Evolutionary conservation across 1,140 invertebrate species (phyloP).

Genomic region (Drosophila pruinosa): DNA sequence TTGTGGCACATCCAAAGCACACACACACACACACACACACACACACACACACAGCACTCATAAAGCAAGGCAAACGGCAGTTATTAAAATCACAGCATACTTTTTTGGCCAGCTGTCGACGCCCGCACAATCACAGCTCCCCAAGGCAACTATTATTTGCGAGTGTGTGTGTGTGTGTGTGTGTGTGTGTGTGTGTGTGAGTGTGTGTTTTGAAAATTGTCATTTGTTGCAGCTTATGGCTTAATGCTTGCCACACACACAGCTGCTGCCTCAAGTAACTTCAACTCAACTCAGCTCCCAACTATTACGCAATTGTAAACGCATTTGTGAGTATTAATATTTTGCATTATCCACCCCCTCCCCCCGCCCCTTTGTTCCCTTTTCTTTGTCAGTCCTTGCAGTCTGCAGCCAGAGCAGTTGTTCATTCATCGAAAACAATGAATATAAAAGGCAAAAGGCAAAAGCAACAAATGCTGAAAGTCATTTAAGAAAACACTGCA

Average conservation of each 20-base stretch:
- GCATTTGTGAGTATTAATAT: conserved; percentile 69
- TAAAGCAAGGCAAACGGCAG: neutral
- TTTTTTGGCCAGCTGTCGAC: conserved; percentile 55
- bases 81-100: conserved; percentile 32
- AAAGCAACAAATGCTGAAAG: conserved; percentile 38
- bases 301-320: conserved; percentile 70
- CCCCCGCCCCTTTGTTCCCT: neutral
- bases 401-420: conserved; percentile 17
- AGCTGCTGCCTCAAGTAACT: conserved; percentile 11
- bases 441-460: conserved; percentile 28
- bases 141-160: conserved; percentile 7
- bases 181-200: conserved; percentile 32
- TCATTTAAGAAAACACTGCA: conserved; percentile 52
- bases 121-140: conserved; percentile 39
- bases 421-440: conserved; percentile 60
- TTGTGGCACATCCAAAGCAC: neutral
- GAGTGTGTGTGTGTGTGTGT: conserved; percentile 38
- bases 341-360: conserved; percentile 14
- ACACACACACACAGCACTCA: neutral
- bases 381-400: neutral
- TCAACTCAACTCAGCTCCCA: conserved; percentile 4
- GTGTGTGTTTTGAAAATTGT: conserved; percentile 13
- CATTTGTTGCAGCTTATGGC: conserved; percentile 71
- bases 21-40: neutral
- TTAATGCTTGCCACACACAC: conserved; percentile 39